Conservation (phyloP, 2,888 invertebrate genomes). For the Cheilosia soror region DNA sequence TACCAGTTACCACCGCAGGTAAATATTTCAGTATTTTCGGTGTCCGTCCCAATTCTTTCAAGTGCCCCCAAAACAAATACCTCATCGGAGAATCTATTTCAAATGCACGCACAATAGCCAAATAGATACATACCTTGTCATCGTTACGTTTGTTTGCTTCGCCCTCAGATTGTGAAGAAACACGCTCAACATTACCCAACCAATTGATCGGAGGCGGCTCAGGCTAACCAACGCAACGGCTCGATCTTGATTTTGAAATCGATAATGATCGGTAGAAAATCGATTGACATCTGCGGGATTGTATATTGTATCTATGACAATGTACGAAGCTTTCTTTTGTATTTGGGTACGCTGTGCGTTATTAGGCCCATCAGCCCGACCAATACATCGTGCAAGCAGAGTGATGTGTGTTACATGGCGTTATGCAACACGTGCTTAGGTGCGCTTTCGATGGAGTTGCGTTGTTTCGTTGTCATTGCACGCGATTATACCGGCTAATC, state of each 20-base stretch:
- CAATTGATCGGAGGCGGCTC: slow-evolving; percentile 41
- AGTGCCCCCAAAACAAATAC: slow-evolving; percentile 22
- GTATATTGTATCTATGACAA: slow-evolving; percentile 23
- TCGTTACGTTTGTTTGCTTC: slow-evolving; percentile 45
- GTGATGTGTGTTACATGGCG: slow-evolving; percentile 3
- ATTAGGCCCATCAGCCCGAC: background rate
- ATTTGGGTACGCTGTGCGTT: slow-evolving; percentile 13
- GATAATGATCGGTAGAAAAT: slow-evolving; percentile 65
- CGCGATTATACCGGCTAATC: slow-evolving; percentile 5
- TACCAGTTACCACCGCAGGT: slow-evolving; percentile 1
- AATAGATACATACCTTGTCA: slow-evolving; percentile 48
- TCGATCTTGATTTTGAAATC: slow-evolving; percentile 72
- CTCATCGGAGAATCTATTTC: slow-evolving; percentile 33
- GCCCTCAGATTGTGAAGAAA: slow-evolving; percentile 25
- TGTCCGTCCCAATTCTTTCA: slow-evolving; percentile 28
- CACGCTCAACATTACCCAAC: slow-evolving; percentile 24
- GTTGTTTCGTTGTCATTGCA: background rate
- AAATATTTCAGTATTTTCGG: background rate
- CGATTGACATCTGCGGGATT: slow-evolving; percentile 55
- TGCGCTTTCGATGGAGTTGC: background rate
- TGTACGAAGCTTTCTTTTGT: slow-evolving; percentile 23
- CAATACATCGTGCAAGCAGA: slow-evolving; percentile 19
- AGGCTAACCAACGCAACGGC: slow-evolving; percentile 4
- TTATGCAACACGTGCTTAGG: slow-evolving; percentile 37
- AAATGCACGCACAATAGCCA: slow-evolving; percentile 38